phyloP scores from a whole-genome alignment of 1,140 invertebrate genomes.

The Cydia fagiglandana region DNA sequence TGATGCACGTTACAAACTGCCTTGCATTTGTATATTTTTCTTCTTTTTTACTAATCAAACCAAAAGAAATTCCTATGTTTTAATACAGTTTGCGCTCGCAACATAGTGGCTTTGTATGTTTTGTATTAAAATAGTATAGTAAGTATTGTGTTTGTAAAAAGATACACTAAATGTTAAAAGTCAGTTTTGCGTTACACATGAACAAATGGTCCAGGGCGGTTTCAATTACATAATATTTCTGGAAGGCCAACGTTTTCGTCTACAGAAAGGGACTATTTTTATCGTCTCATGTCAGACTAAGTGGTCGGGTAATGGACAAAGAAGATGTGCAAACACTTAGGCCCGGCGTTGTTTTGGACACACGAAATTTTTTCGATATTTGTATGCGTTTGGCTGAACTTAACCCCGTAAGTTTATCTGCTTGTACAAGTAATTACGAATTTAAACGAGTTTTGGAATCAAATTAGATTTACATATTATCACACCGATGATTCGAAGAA shows the following conservation, averaged over 20 bases:
- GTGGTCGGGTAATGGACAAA: conserved; percentile 3
- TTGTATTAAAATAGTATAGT: background rate
- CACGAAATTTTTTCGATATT: background rate
- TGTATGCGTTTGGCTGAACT: background rate
- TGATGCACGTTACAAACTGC: too few species aligned
- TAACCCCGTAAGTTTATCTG: background rate
- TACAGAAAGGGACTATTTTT: conserved; percentile 21
- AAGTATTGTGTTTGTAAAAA: background rate
- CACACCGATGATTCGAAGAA: too few species aligned
- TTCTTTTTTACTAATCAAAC: background rate
- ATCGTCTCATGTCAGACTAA: conserved; percentile 29
- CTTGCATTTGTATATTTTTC: background rate
- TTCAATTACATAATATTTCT: background rate
- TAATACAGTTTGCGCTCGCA: too few species aligned
- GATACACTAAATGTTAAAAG: background rate
- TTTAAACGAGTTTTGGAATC: too few species aligned
- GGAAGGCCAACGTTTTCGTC: conserved; percentile 9
- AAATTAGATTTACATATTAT: too few species aligned
- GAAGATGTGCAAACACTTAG: conserved; percentile 17
- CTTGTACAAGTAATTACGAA: too few species aligned
- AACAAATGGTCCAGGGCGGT: background rate
- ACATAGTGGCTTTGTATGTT: background rate
- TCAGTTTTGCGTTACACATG: background rate
- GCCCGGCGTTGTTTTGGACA: background rate
- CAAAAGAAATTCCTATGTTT: background rate